A percentile compares a stretch with the other conserved stretches of the same genome.
These are phyloP conservation scores for Phyllotreta cruciferae DNA, from an alignment of 2,888 invertebrate species.

Conservation along the genomic window DNA sequence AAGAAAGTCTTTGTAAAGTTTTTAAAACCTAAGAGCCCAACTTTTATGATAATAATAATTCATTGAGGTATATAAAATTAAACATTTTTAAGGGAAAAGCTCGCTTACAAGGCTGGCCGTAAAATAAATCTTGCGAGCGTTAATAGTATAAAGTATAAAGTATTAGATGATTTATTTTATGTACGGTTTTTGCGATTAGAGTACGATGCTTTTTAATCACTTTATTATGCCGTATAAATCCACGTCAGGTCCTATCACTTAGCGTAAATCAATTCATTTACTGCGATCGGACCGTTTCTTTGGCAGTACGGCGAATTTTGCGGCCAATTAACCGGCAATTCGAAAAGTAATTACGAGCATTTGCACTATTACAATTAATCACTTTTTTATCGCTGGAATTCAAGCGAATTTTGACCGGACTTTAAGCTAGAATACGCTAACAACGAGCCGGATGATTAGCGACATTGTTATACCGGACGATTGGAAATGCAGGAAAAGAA, in stretches of 20 bases:
- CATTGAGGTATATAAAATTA: conserved; percentile 38
- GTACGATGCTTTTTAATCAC: conserved; percentile 7
- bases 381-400: too few relatives aligned
- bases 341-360: too few relatives aligned
- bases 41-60: conserved; percentile 41
- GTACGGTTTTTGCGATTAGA: conserved; percentile 31
- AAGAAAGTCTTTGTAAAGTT: too few relatives aligned
- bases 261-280: not conserved
- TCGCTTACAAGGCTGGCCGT: conserved; percentile 37
- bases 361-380: too few relatives aligned
- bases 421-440: too few relatives aligned
- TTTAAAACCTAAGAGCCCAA: conserved; percentile 27
- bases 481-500: too few relatives aligned
- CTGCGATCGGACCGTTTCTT: too few relatives aligned
- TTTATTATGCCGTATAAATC: not conserved
- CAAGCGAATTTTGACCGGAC: too few relatives aligned
- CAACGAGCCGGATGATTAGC: too few relatives aligned
- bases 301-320: too few relatives aligned
- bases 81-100: conserved; percentile 24
- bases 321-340: too few relatives aligned
- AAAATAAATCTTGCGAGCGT: conserved; percentile 51
- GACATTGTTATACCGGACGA: too few relatives aligned
- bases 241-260: not conserved
- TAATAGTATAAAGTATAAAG: conserved; percentile 49
- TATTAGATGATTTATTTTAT: conserved; percentile 52